Conservation (phyloP, 2,797 vertebrate genomes). For the Pseudotriccus pelzelni region DNA sequence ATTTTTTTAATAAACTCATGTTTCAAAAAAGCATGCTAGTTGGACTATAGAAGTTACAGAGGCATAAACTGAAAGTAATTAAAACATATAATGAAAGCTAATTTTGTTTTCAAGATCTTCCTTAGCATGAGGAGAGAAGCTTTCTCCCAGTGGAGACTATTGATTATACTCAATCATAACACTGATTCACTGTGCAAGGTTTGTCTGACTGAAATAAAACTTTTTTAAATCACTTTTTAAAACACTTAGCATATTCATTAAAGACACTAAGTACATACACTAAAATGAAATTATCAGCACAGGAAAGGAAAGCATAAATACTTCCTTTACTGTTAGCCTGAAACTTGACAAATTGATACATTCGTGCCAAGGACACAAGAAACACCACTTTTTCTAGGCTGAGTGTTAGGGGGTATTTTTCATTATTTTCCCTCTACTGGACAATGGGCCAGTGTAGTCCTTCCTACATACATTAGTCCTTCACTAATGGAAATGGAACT, state of each 20-base stretch:
- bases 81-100: neutral
- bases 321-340: neutral
- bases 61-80: neutral
- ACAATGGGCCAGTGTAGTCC: neutral
- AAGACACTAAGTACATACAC: neutral
- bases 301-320: neutral
- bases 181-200: neutral
- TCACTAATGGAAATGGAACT: neutral
- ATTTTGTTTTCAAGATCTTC: neutral
- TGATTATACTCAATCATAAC: neutral
- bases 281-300: neutral
- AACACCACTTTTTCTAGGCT: neutral
- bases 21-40: neutral
- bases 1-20: neutral
- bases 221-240: neutral
- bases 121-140: neutral
- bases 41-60: neutral
- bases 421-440: neutral
- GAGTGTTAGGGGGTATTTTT: accelerated
- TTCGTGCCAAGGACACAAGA: neutral
- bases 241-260: neutral
- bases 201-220: neutral
- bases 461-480: neutral
- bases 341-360: neutral
- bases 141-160: neutral